Evolutionary conservation across 2,797 vertebrate species (phyloP), one percentile per base, ranked within the genome.

Genomic region (Lutjanus argentimaculatus): DNA sequence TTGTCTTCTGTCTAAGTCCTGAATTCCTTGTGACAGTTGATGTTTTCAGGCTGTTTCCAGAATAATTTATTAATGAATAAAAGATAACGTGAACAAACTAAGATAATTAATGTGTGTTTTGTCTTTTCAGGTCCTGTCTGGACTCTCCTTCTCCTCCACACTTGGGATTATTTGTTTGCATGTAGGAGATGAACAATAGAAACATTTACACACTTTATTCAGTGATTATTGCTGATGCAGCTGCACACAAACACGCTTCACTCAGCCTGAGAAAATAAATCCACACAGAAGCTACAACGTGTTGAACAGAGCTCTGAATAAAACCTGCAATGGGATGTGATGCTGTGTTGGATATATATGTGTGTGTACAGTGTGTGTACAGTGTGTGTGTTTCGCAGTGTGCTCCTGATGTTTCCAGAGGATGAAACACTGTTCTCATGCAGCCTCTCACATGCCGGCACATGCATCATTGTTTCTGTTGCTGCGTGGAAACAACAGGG

Each of bases 61-160:
- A 64, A n/a, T 64, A 1, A 43, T 43, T 52, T 17, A 36, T n/a
- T 55, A 8, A 43, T 21, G 14, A 21, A 52, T 30, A 14, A 46
- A 30, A 48, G 16, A 65, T 5, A 8, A 58, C 1, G 14, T 48
- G 49, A 63, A 48, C 10, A 63, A 43, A 59, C 1, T 30, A 8
- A 51, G 1, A 22, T 13, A 30, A 12, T 65, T 7, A 8, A 52
- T 13, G 5, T 40, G 6, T 40, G 3, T 15, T 19, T 63, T 85
- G 21, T 77, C 51, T 64, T 69, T 75, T 77, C 82, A 90, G 89
- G 72, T 77, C 30, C 36, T 16, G 7, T 3, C 51, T 80, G 83
- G 80, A 82, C 30, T 0, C 62, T 83, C 3, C 1, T 73, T 17
- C 68, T 85, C 13, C 63, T 87, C 17, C 72, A 75, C 22, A 36